These are phyloP conservation scores for Zaprionus obscuricornis DNA, from an alignment of 2,888 invertebrate species.

Conservation along the genomic window DNA sequence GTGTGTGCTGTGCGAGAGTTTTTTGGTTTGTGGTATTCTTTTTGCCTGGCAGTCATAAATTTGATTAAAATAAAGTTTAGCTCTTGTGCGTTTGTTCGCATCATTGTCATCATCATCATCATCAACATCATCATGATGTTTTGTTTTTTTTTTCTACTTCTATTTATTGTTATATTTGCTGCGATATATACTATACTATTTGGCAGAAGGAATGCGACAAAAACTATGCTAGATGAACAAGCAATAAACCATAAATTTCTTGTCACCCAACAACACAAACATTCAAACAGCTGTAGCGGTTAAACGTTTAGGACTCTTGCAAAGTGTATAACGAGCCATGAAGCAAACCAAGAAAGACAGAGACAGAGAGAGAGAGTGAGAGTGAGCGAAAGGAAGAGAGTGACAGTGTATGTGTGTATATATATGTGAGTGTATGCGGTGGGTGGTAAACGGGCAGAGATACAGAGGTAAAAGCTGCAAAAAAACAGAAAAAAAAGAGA, in stretches of 20 bases:
- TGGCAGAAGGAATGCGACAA: constrained; percentile 70
- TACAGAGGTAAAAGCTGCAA: constrained; percentile 3
- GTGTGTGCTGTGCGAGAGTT: no score
- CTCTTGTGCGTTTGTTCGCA: constrained; percentile 50
- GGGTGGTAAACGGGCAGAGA: not conserved
- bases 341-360: constrained; percentile 2
- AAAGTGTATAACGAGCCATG: constrained; percentile 35
- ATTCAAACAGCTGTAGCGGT: constrained; percentile 27
- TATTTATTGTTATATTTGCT: constrained; percentile 59
- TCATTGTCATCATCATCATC: constrained; percentile 1
- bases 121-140: constrained; percentile 20
- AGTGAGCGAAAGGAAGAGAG: not conserved
- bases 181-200: constrained; percentile 69
- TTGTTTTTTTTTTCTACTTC: constrained; percentile 36
- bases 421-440: constrained; percentile 15
- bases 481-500: no score
- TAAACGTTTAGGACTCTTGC: constrained; percentile 58
- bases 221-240: constrained; percentile 75
- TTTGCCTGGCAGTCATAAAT: constrained; percentile 63
- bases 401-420: constrained; percentile 1
- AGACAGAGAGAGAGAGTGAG: not conserved
- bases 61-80: constrained; percentile 79
- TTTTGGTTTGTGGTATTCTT: no score
- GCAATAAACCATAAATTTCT: constrained; percentile 78
- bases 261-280: constrained; percentile 51